phyloP scores from a whole-genome alignment of 2,113 vertebrate species.

The Burhinus oedicnemus region DNA sequence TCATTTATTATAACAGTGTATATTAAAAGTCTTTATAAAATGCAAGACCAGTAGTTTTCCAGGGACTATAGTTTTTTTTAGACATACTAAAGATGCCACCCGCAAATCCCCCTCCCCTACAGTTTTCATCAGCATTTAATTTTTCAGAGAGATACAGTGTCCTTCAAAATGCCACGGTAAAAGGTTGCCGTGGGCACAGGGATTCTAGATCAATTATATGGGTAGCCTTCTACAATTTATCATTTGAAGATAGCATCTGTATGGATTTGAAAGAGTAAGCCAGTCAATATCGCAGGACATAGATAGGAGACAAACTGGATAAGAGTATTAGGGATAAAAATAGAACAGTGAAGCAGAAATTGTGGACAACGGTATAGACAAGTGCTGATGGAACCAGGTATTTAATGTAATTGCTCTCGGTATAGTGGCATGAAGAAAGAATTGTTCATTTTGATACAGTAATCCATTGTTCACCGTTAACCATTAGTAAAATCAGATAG shows the following conservation, averaged over 20 bases:
- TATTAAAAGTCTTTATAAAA: conserved; percentile 30
- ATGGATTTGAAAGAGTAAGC: conserved; percentile 64
- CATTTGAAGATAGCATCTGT: conserved; percentile 82
- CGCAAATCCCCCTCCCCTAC: background rate
- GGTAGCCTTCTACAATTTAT: conserved; percentile 76
- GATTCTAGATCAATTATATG: conserved; percentile 84
- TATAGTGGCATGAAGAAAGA: background rate
- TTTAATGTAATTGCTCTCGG: conserved; percentile 56
- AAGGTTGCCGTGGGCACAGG: conserved; percentile 76
- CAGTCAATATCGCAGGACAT: conserved; percentile 61
- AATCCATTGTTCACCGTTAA: conserved; percentile 20
- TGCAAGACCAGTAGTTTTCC: conserved; percentile 4
- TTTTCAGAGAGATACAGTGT: conserved; percentile 61
- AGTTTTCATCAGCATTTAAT: conserved; percentile 66
- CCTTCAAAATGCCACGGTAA: conserved; percentile 81
- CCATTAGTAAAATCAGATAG: conserved; percentile 41
- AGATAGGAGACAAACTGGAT: conserved; percentile 45
- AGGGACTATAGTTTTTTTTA: background rate
- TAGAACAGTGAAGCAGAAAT: background rate
- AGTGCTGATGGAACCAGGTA: background rate
- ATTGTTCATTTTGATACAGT: conserved; percentile 30
- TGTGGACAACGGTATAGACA: background rate
- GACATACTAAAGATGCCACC: background rate
- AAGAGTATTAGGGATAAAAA: conserved; percentile 51
- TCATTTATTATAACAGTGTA: background rate